phyloP scores from a whole-genome alignment of 2,113 vertebrate genomes.

The Sprattus sprattus region DNA sequence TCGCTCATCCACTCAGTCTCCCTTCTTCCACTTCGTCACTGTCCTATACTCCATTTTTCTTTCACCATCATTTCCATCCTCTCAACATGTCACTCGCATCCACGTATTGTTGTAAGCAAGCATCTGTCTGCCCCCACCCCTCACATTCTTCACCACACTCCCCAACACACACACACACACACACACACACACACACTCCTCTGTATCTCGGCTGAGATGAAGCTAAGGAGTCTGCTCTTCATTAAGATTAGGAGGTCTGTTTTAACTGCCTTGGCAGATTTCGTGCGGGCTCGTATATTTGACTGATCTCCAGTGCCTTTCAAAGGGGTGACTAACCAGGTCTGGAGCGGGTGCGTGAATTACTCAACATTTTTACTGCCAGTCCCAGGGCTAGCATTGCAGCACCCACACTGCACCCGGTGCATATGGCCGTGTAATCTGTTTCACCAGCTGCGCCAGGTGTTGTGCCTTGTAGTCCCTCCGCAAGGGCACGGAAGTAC shows the following conservation, averaged over 20 bases:
- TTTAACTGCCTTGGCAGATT: conserved; percentile 43
- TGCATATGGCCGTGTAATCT: conserved; percentile 64
- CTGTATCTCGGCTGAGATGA: neutral
- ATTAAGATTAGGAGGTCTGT: conserved; percentile 38
- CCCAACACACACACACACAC: neutral
- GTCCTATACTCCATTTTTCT: neutral
- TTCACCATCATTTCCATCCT: neutral
- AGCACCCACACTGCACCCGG: conserved; percentile 51
- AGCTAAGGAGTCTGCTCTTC: conserved; percentile 25
- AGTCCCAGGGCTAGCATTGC: conserved; percentile 58
- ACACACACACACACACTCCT: neutral
- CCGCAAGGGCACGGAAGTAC: conserved; percentile 54
- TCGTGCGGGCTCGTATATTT: conserved; percentile 37
- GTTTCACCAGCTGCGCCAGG: conserved; percentile 61
- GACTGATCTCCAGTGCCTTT: conserved; percentile 46
- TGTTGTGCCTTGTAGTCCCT: conserved; percentile 56
- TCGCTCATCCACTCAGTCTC: neutral
- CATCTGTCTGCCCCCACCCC: neutral
- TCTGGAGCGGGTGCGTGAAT: conserved; percentile 36
- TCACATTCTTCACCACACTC: neutral
- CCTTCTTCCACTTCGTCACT: neutral
- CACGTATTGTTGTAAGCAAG: neutral
- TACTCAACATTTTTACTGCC: conserved; percentile 59
- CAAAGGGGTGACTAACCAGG: conserved; percentile 17
- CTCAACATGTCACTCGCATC: neutral